phyloP scores from a whole-genome alignment of 2,888 invertebrate species.

The Macaria liturata region DNA sequence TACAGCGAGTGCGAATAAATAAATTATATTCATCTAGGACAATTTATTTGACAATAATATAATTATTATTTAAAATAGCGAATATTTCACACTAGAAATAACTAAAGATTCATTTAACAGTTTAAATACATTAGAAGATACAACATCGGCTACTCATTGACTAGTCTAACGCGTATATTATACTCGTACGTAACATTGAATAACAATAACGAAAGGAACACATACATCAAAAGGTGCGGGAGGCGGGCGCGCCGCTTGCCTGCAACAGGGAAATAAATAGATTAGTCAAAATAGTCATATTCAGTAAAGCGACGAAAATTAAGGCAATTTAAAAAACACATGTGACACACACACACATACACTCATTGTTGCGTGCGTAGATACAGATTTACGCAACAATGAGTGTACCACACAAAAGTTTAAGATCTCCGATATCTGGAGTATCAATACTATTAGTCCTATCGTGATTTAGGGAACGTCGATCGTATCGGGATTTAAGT shows the following conservation, averaged over 20 bases:
- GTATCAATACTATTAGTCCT: no score
- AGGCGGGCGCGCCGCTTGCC: conserved; percentile 45
- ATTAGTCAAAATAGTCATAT: no score
- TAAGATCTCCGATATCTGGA: no score
- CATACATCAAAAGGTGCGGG: conserved; percentile 68
- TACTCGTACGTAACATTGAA: conserved; percentile 67
- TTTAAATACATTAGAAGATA: conserved; percentile 75
- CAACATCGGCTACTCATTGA: conserved; percentile 80
- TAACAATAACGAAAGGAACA: conserved; percentile 64
- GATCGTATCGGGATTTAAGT: no score
- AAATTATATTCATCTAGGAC: conserved; percentile 68
- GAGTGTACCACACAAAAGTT: no score
- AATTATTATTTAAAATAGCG: conserved; percentile 60
- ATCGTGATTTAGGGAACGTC: no score
- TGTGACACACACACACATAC: no score
- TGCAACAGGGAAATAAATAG: conserved; percentile 18
- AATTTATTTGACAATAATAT: conserved; percentile 40
- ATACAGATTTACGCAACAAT: no score
- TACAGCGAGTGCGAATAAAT: conserved; percentile 69
- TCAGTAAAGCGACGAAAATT: no score
- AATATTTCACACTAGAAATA: conserved; percentile 74
- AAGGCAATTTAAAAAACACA: no score
- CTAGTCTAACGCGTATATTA: conserved; percentile 77
- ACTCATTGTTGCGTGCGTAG: no score
- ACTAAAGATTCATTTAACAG: conserved; percentile 78